Conservation (phyloP, 2,797 vertebrate genomes). For the Myoxocephalus aenaeus region DNA sequence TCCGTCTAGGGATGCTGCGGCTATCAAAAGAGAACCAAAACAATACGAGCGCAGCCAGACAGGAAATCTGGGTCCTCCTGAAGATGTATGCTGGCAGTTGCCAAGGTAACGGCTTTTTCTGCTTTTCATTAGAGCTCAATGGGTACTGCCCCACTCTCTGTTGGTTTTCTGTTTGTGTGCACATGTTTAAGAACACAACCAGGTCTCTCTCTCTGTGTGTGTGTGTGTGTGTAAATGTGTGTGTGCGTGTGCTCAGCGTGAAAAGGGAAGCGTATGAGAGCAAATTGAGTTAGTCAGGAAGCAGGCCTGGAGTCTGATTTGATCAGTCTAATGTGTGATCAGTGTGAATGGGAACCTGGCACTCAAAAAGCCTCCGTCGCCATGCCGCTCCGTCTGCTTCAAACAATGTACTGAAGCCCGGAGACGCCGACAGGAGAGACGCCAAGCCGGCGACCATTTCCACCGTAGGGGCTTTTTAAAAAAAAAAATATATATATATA, state of each 20-base stretch:
- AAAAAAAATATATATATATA: no score
- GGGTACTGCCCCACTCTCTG: conserved; percentile 73
- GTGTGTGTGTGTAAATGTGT: conserved; percentile 21
- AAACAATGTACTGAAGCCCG: conserved; percentile 53
- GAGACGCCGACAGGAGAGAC: conserved; percentile 43
- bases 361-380: conserved; percentile 67
- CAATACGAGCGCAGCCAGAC: conserved; percentile 71
- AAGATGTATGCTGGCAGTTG: conserved; percentile 79
- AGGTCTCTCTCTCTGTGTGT: background rate
- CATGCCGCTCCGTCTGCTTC: conserved; percentile 69
- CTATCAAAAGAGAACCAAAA: conserved; percentile 74
- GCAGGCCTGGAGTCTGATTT: conserved; percentile 79
- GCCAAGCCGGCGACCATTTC: conserved; percentile 28
- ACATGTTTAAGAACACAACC: conserved; percentile 34
- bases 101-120: conserved; percentile 79
- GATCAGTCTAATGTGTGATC: conserved; percentile 83
- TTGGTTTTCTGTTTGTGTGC: conserved; percentile 56
- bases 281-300: conserved; percentile 82
- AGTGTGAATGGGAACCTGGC: conserved; percentile 75
- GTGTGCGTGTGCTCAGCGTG: conserved; percentile 47
- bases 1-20: conserved; percentile 69
- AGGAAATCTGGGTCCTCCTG: conserved; percentile 79
- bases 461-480: conserved; percentile 4
- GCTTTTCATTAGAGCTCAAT: conserved; percentile 80
- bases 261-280: conserved; percentile 73